Evolutionary conservation across 35 echinoderm and acorn worm genomes (phyloP).

Genomic region (Patiria miniata): DNA sequence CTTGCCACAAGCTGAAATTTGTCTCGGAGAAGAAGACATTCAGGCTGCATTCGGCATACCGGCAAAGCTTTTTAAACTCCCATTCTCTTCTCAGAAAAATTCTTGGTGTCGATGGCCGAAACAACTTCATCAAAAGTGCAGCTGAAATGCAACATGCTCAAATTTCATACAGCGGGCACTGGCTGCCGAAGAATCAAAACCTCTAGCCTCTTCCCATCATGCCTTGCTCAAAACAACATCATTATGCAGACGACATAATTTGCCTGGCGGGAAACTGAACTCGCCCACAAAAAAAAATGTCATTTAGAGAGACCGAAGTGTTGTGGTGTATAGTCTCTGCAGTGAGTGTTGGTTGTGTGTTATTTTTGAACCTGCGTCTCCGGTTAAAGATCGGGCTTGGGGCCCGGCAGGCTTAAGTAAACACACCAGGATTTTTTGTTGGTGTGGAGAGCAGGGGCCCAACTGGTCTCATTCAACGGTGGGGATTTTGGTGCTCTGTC

Average conservation of each 20-base stretch:
- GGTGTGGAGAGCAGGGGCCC: background rate
- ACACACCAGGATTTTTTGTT: background rate
- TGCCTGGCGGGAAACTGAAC: background rate
- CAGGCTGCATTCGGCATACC: too few relatives aligned
- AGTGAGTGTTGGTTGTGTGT: too few relatives aligned
- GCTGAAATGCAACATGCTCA: background rate
- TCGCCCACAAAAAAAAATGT: slow-evolving; percentile 1
- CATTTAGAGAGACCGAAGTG: background rate
- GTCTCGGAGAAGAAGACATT: too few relatives aligned
- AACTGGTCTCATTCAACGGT: slow-evolving; percentile 19
- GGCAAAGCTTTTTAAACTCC: too few relatives aligned
- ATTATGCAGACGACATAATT: slow-evolving; percentile 23
- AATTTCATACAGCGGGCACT: background rate
- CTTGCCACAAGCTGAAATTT: too few relatives aligned
- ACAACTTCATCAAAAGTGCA: background rate
- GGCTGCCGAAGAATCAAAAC: background rate
- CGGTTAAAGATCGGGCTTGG: background rate
- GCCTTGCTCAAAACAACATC: slow-evolving; percentile 18
- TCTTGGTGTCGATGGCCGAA: background rate
- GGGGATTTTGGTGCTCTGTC: background rate
- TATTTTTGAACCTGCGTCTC: too few relatives aligned
- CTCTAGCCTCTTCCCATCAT: background rate
- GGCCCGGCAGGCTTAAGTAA: slow-evolving; percentile 14
- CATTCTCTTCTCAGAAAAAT: too few relatives aligned
- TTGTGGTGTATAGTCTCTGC: too few relatives aligned